Conservation (phyloP, 1,140 invertebrate genomes). For the Drosophila sechellia region DNA sequence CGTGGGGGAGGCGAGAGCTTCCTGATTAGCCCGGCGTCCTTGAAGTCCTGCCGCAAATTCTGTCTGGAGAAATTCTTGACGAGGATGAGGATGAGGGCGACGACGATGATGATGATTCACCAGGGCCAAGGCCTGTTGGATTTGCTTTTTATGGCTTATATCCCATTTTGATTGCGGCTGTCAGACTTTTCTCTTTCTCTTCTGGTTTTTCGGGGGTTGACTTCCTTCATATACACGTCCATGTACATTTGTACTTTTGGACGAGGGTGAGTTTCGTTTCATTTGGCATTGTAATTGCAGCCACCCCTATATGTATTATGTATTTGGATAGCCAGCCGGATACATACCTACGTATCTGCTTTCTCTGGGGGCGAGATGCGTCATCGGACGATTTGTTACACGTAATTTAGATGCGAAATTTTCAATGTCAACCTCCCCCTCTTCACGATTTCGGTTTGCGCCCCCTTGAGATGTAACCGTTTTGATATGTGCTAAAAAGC, state of each 20-base stretch:
- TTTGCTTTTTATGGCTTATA: slow-evolving; percentile 60
- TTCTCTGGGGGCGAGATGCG: slow-evolving; percentile 48
- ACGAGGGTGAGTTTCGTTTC: slow-evolving; percentile 64
- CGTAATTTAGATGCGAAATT: slow-evolving; percentile 76
- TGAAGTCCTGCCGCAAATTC: slow-evolving; percentile 49
- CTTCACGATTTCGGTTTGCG: slow-evolving; percentile 11
- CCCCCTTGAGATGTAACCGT: slow-evolving; percentile 75
- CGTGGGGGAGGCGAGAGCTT: slow-evolving; percentile 20
- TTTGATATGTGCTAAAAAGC: slow-evolving; percentile 82
- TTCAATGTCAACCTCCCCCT: slow-evolving; percentile 65
- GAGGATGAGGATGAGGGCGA: background rate
- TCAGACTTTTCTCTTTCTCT: slow-evolving; percentile 42
- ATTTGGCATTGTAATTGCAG: slow-evolving; percentile 59
- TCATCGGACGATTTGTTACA: slow-evolving; percentile 72
- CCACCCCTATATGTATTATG: slow-evolving; percentile 56
- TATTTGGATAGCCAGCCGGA: slow-evolving; percentile 4
- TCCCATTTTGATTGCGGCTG: slow-evolving; percentile 69
- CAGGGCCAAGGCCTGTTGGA: slow-evolving; percentile 39
- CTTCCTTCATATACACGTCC: slow-evolving; percentile 23
- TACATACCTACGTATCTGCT: slow-evolving; percentile 22
- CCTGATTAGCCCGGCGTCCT: slow-evolving; percentile 69
- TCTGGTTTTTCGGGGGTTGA: slow-evolving; percentile 68
- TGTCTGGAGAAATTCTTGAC: slow-evolving; percentile 24
- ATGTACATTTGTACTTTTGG: background rate
- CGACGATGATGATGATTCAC: slow-evolving; percentile 55